Evolutionary conservation across 2,888 invertebrate species (phyloP), one percentile per base, ranked within the genome.

Genomic region (Thymelicus acteon): DNA sequence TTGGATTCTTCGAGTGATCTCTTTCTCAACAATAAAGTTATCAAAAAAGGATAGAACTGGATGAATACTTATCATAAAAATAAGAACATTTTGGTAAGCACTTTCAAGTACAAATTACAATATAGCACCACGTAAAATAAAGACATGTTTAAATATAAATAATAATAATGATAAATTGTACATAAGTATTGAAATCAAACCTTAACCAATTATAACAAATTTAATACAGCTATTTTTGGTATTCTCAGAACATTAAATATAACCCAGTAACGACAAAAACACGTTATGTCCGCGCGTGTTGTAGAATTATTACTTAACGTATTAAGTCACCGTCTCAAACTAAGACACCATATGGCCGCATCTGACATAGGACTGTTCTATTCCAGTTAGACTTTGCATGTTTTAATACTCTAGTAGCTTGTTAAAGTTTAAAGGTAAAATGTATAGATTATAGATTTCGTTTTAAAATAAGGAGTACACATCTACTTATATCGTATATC

Each of bases 181-280:
- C 0, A 5, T 31, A 31, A 31, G 31, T 31, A 31, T 31, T 31
- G 31, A 31, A 31, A 31, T 31, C 3, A 5, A 57, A 57, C 12
- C 57, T 57, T 52, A 52, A 44, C 6, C 0, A 24, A 40, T 47
- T 15, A 7, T 47, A 13, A 13, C 8, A 61, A 15, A 13, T 24
- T n/a, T n/a, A 47, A 12, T 47, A 40, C 2, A 12, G 10, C 40
- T 60, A 49, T 39, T 48, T 40, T 57, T 54, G 62, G 61, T 62
- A 62, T 57, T 47, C 57, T 39, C 47, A 48, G 68, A 57, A 68
- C 66, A 67, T 68, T 69, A 71, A 74, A 74, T 71, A 72, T 68
- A 72, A 68, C 68, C 68, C 69, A 67, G 63, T 72, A 71, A 73
- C 67, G 66, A 74, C 71, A 68, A 71, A 75, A 76, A 74, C 76